Conservation (phyloP, 2,888 invertebrate genomes). For the Amblyjoppa fuscipennis region DNA sequence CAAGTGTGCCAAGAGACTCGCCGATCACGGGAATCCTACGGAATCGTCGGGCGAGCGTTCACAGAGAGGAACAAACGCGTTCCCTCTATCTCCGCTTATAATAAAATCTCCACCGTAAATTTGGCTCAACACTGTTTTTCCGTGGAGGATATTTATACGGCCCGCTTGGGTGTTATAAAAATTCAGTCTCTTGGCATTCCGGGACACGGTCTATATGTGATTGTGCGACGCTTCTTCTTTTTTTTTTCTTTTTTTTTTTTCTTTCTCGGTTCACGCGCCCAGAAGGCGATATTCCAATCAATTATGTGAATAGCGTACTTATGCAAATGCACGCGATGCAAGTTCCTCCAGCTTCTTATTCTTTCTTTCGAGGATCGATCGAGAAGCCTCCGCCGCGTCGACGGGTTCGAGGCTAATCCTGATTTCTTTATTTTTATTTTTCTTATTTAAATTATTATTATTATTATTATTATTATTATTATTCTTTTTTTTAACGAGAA, state of each 20-base stretch:
- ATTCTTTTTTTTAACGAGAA: slow-evolving; percentile 50
- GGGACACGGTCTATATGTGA: slow-evolving; percentile 16
- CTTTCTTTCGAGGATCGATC: slow-evolving; percentile 52
- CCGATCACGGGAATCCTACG: no score
- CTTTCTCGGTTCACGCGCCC: slow-evolving; percentile 11
- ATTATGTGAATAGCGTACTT: slow-evolving; percentile 63
- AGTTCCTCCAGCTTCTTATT: slow-evolving; percentile 33
- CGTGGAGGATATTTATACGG: slow-evolving; percentile 21
- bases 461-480: background rate
- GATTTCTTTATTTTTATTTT: background rate
- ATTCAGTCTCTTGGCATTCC: slow-evolving; percentile 15
- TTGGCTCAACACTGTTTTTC: slow-evolving; percentile 54
- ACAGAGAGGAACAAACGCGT: background rate
- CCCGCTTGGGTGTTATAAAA: slow-evolving; percentile 23
- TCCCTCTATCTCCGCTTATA: slow-evolving; percentile 10
- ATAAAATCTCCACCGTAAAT: slow-evolving; percentile 46
- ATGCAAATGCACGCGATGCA: slow-evolving; percentile 52
- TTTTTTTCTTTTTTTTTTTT: background rate
- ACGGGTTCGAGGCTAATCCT: slow-evolving; percentile 58
- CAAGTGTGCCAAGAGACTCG: no score
- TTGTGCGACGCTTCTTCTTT: background rate
- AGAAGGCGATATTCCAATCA: slow-evolving; percentile 62
- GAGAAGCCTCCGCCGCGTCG: slow-evolving; percentile 38
- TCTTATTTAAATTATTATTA: background rate
- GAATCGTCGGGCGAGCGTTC: no score